phyloP scores from a whole-genome alignment of 1,140 invertebrate species.

The Arctopsyche grandis region DNA sequence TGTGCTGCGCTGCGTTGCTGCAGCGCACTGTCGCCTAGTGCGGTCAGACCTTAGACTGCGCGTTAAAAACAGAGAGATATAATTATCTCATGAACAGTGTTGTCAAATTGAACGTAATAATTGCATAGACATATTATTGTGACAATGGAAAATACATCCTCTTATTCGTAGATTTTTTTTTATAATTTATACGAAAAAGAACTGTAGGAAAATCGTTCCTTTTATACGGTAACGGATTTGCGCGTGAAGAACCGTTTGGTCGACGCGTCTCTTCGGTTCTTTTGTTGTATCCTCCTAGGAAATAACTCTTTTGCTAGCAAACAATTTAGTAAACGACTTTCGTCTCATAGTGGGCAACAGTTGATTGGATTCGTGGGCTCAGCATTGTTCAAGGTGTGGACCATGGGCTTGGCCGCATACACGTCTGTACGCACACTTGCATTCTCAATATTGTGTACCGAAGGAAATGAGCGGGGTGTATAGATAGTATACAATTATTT shows the following conservation, averaged over 20 bases:
- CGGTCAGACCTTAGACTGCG: too few species aligned
- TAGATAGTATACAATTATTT: not conserved
- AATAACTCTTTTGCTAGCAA: not conserved
- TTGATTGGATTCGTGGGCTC: slow-evolving; percentile 16
- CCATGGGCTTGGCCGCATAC: slow-evolving; percentile 16
- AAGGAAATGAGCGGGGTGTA: not conserved
- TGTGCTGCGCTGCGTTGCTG: too few species aligned
- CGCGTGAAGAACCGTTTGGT: slow-evolving; percentile 16
- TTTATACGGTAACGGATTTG: not conserved
- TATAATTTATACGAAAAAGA: too few species aligned
- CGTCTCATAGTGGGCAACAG: not conserved
- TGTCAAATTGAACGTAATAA: too few species aligned
- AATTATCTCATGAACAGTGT: too few species aligned
- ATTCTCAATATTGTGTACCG: not conserved
- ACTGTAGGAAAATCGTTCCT: too few species aligned
- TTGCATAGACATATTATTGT: not conserved
- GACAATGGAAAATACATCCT: too few species aligned
- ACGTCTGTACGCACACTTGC: not conserved
- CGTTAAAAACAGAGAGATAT: too few species aligned
- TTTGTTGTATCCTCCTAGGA: not conserved
- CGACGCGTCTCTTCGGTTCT: not conserved
- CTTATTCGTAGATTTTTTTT: too few species aligned
- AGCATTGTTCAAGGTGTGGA: slow-evolving; percentile 35
- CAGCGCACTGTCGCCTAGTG: too few species aligned
- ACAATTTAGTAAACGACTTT: not conserved